Evolutionary conservation across 2,113 vertebrate genomes (phyloP), one percentile per base, ranked within the genome.

Genomic region (Struthidea cinerea): DNA sequence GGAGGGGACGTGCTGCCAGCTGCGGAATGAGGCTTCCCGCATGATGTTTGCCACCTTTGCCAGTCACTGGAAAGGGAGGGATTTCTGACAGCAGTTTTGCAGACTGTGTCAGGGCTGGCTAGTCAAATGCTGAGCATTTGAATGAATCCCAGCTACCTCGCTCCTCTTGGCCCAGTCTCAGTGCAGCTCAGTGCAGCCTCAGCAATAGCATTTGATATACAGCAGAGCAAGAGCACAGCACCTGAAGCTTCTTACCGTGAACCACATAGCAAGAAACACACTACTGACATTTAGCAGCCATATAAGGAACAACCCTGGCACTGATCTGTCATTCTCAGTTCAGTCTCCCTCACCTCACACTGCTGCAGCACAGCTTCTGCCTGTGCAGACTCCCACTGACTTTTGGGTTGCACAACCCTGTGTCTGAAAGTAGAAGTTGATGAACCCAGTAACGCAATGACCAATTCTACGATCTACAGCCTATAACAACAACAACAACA

Each of bases 1-100:
- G 3, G 23, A 61, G 33, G 37, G 16, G 10, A 8, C 0, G 1
- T 13, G 33, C 71, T 37, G 35, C 39, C 60, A 21, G 37, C 22
- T 27, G 42, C 0, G 0, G 35, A 21, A 71, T 2, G 1, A 42
- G 52, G 19, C 65, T 77, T 63, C 65, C 46, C 0, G 0, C 16
- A 1, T 14, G 35, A 18, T 13, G 16, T 37, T 68, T 73, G 37
- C 28, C 46, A 22, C 41, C 27, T 79, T 49, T 42, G 46, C 27
- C 78, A 33, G 49, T 23, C 41, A 18, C n/a, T 65, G 77, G 35
- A 32, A 46, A 61, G 46, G 42, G 27, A 60, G 49, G 9, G 49
- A 33, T 28, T 71, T 90, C 49, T 81, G 41, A 35, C 68, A 84
- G 44, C 28, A n/a, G 30, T 47, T 93, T 64, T 78, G 46, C 85